Evolutionary conservation across 1,140 invertebrate genomes (phyloP), one percentile per base, ranked within the genome.

Genomic region (Akabosia matsudoensis): DNA sequence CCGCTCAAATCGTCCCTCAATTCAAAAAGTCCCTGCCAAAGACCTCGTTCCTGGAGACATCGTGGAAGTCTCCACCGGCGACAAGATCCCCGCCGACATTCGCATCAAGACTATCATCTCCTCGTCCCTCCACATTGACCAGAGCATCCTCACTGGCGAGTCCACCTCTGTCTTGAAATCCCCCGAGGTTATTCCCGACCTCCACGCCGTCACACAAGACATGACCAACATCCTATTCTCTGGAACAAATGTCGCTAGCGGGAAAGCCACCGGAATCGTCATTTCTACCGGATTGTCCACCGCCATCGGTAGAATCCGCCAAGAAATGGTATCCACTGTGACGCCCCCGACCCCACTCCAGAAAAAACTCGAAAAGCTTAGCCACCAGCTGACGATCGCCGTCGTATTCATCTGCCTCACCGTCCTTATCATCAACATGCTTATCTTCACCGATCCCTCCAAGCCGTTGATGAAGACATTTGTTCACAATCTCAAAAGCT

Each of bases 401-500:
- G 14, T 22, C 26, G 98, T 97, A 45, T 90, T 99, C 67, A 99
- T 99, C 85, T 99, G 98, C 87, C 95, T 99, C 79, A 97, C 98
- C 87, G 98, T 99, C 16, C 99, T 98, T 98, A 97, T 97, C 79
- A 99, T 99, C 86, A 99, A 99, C 88, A 99, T 99, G 86, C 97
- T 97, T 76, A 97, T 99, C 86, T 99, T 99, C 88, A 99, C 99
- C 86, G 97, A 99, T 86, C 98, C 98, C 67, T 97, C 97, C 85
- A 97, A 97, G 80, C 99, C 97, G 76, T 99, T 98, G 98, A 93
- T 99, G 84, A 99, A 99, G 88, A 98, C 98, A 81, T 98, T 97
- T 82, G 97, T 99, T 82, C 99, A 99, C 87, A 99, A 99, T 85
- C 99, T 99, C 92, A 99, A 99, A 87, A 99, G 99, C 84, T 98